phyloP scores from a whole-genome alignment of 2,888 invertebrate species.

The Drosophila nigricruria region DNA sequence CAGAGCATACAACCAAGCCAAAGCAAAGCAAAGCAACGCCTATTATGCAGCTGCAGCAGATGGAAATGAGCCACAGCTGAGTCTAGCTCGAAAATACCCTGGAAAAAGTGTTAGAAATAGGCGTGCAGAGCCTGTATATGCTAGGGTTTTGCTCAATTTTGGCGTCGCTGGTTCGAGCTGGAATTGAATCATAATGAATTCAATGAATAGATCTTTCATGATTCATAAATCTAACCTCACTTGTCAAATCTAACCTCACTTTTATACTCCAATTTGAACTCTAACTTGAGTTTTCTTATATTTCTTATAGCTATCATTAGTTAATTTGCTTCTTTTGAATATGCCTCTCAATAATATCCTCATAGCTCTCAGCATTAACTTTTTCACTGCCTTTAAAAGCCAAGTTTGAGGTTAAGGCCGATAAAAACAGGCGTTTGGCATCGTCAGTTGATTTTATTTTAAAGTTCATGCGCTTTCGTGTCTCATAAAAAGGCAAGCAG shows the following conservation, averaged over 20 bases:
- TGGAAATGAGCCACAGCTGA: background rate
- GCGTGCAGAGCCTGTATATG: too few species aligned
- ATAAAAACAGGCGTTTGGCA: background rate
- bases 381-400: background rate
- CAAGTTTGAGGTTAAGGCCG: background rate
- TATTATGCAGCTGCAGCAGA: constrained; percentile 1
- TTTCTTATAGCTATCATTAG: too few species aligned
- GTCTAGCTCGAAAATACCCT: background rate
- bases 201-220: too few species aligned
- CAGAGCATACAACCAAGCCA: background rate
- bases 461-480: constrained; percentile 10
- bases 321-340: background rate
- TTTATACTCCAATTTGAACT: too few species aligned
- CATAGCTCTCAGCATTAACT: background rate
- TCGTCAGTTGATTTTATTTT: background rate
- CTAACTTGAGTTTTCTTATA: too few species aligned
- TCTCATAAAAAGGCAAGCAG: constrained; percentile 25
- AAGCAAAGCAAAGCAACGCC: background rate
- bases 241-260: too few species aligned
- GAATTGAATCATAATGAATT: too few species aligned
- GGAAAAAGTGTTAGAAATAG: background rate
- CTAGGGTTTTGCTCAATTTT: too few species aligned
- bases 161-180: too few species aligned
- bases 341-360: background rate
- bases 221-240: too few species aligned